Percentiles rank a stretch among this genome's conserved stretches.
Conservation (phyloP, 2,888 invertebrate genomes). For the Dromius quadrimaculatus region DNA sequence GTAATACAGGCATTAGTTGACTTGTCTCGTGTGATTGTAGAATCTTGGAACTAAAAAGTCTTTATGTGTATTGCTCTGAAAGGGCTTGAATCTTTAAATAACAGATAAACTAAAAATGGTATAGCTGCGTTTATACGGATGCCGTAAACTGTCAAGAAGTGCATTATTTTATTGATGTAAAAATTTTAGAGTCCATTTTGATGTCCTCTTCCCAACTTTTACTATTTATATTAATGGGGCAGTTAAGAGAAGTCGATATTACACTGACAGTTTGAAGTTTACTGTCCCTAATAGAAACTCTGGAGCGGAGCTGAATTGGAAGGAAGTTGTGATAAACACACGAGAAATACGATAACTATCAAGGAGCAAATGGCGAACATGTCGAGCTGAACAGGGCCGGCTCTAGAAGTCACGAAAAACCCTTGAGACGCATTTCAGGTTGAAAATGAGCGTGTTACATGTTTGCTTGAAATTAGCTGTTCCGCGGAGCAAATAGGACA, state of each 20-base stretch:
- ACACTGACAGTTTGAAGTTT: constrained; percentile 41
- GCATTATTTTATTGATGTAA: constrained; percentile 15
- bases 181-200: constrained; percentile 31
- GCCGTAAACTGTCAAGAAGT: constrained; percentile 13
- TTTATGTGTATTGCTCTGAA: too few species aligned
- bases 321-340: constrained; percentile 41
- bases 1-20: too few species aligned
- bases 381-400: neutral
- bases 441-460: constrained; percentile 29
- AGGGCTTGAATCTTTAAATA: constrained; percentile 20
- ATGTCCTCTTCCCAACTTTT: constrained; percentile 29
- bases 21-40: too few species aligned
- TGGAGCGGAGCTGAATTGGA: neutral
- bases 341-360: constrained; percentile 39
- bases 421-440: constrained; percentile 7
- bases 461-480: constrained; percentile 36
- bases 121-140: neutral
- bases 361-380: constrained; percentile 19
- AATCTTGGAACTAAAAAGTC: too few species aligned
- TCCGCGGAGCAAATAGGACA: constrained; percentile 38
- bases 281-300: constrained; percentile 44
- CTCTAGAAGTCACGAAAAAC: neutral
- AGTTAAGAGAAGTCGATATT: constrained; percentile 45
- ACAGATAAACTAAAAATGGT: neutral
- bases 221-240: constrained; percentile 42